Base-by-base conservation (phyloP, 2,797 vertebrate species). In the Amniataba percoides region DNA sequence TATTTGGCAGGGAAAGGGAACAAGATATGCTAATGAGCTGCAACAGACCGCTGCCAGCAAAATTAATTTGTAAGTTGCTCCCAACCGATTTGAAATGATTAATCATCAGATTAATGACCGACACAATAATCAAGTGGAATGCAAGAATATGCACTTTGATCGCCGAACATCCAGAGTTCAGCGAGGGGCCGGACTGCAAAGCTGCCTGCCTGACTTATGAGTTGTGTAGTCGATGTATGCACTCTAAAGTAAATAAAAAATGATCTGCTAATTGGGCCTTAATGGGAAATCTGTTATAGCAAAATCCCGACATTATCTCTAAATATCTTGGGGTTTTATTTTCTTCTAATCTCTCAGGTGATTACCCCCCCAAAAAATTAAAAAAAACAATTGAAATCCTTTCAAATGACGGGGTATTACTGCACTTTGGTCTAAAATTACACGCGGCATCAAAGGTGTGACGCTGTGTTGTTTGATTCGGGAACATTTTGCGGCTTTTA, bases 101-200 rank as follows among this genome's bases (percentile, higher is more conserved):
- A 83, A 84, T 87, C 59, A 81, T 64, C 62, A 84, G 81, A 88
- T 88, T 76, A 83, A 85, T 74, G 71, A 64, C 48, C 23, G n/a
- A 65, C 53, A 79, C 56, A 82, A 65, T 71, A 77, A 85, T 85
- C 52, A 61, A 31, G 36, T 21, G n/a, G 55, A 81, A 73, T 23
- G 66, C 46, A 40, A 31, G 83, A 81, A 84, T 56, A 36, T 61
- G 72, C 53, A 68, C 58, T 55, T 74, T 53, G 58, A 69, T 82
- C 57, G 55, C 40, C 36, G 12, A 49, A 15, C 11, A 72, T 67
- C 36, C 23, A 36, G 39, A 75, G 57, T 34, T 78, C 58, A 78
- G 12, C 39, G 19, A 58, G 49, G 6, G 34, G 59, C 43, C 23
- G 42, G 40, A 31, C 21, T 0, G 2, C 69, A 66, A 67, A 74